Evolutionary conservation across 2,113 vertebrate genomes (phyloP).

Genomic region (Gobius niger): DNA sequence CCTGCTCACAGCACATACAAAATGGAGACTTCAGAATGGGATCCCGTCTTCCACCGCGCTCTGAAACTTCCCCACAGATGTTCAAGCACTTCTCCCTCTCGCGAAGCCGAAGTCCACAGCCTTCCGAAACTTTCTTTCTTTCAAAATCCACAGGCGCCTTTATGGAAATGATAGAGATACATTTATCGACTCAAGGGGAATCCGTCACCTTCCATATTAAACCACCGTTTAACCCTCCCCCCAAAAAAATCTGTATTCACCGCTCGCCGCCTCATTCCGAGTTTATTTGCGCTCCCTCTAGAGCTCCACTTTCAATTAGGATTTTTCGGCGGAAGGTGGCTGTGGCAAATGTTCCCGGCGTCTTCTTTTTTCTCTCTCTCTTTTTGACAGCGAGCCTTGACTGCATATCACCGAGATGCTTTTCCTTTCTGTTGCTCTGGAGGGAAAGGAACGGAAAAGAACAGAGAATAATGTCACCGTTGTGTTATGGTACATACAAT

Average conservation of each 20-base stretch:
- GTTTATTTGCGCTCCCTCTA: conserved; percentile 35
- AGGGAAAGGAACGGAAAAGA: conserved; percentile 6
- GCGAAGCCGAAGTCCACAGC: conserved; percentile 1
- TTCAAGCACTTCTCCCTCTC: background rate
- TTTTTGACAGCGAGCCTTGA: conserved; percentile 43
- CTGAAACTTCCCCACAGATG: background rate
- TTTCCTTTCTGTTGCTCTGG: conserved; percentile 39
- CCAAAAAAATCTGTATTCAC: conserved; percentile 12
- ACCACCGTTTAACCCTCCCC: conserved; percentile 6
- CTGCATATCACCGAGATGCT: conserved; percentile 35
- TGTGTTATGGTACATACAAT: conserved; percentile 45
- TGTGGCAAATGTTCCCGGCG: conserved; percentile 36
- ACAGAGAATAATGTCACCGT: conserved; percentile 52
- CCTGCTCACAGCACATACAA: background rate
- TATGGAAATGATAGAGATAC: conserved; percentile 1
- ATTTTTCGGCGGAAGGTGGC: conserved; percentile 41
- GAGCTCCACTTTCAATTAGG: conserved; percentile 45
- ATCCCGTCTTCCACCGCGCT: background rate
- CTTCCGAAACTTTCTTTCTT: conserved; percentile 2
- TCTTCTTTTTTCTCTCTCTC: too few species aligned
- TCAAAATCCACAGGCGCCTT: background rate
- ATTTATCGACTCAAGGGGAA: background rate
- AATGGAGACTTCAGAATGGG: background rate
- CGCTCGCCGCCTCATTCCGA: conserved; percentile 13
- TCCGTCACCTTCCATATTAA: background rate